These are phyloP conservation scores for Leptodon cayanensis DNA, from an alignment of 2,797 vertebrate genomes.

Conservation along the genomic window DNA sequence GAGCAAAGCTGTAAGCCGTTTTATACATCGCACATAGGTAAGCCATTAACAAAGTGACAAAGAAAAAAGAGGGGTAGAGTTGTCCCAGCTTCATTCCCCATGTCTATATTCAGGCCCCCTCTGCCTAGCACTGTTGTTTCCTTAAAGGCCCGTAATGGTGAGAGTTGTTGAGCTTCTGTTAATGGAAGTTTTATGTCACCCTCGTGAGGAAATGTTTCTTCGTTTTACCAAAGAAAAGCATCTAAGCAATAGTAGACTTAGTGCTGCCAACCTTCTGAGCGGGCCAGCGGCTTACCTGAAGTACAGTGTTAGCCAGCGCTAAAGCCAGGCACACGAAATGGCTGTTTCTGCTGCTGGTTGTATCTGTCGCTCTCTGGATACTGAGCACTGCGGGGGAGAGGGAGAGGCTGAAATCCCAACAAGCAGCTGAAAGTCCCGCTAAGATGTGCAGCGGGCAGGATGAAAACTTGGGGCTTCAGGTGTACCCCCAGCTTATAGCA, in stretches of 20 bases:
- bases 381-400: neutral
- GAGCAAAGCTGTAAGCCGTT: constrained; percentile 60
- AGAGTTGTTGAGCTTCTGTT: neutral
- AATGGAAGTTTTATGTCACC: neutral
- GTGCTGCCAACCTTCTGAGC: neutral
- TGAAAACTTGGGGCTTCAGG: neutral
- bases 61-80: neutral
- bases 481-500: neutral
- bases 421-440: neutral
- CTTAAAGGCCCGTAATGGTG: neutral
- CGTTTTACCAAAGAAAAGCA: neutral
- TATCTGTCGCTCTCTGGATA: fast-evolving
- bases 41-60: constrained; percentile 22
- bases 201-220: fast-evolving
- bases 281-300: neutral
- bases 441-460: neutral
- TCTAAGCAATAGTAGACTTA: neutral
- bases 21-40: constrained; percentile 53
- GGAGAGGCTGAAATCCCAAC: neutral
- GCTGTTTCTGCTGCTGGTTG: neutral
- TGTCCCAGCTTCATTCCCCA: neutral
- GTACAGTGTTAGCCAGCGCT: fast-evolving
- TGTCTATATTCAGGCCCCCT: neutral
- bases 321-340: fast-evolving
- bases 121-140: neutral